Conservation (phyloP, 1,140 invertebrate species). For the Nephotettix cincticeps region DNA sequence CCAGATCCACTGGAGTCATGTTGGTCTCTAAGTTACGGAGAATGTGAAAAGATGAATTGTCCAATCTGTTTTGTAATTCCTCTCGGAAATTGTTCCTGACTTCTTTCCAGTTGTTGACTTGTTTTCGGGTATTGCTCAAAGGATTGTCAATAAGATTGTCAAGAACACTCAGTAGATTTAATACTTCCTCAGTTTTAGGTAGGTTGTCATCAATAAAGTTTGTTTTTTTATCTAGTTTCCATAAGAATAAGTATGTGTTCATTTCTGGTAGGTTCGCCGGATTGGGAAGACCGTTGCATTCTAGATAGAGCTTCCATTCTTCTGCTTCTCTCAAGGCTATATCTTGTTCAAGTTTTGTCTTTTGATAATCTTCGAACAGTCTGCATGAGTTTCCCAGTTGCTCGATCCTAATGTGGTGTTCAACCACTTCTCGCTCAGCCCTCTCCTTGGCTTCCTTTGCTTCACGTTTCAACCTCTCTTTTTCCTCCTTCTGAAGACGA, state of each 20-base stretch:
- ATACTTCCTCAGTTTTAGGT: constrained; percentile 46
- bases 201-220: constrained; percentile 47
- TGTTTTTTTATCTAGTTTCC: constrained; percentile 52
- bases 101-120: constrained; percentile 50
- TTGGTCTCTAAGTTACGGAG: constrained; percentile 54
- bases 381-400: constrained; percentile 13
- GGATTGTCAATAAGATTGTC: constrained; percentile 49
- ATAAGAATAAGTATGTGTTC: constrained; percentile 62
- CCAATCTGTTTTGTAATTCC: constrained; percentile 50
- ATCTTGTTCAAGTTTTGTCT: constrained; percentile 31
- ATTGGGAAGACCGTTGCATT: constrained; percentile 63
- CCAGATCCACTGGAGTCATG: constrained; percentile 51
- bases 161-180: constrained; percentile 48
- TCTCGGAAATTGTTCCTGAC: constrained; percentile 45
- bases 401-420: constrained; percentile 27
- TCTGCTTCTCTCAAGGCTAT: constrained; percentile 26
- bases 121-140: constrained; percentile 34
- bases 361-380: constrained; percentile 24
- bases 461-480: constrained; percentile 30
- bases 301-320: constrained; percentile 61
- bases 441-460: constrained; percentile 28
- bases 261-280: constrained; percentile 55
- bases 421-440: constrained; percentile 23
- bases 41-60: constrained; percentile 52
- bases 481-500: constrained; percentile 28